These are phyloP conservation scores for Sinella curviseta DNA, from an alignment of 1,140 invertebrate genomes.

Conservation along the genomic window DNA sequence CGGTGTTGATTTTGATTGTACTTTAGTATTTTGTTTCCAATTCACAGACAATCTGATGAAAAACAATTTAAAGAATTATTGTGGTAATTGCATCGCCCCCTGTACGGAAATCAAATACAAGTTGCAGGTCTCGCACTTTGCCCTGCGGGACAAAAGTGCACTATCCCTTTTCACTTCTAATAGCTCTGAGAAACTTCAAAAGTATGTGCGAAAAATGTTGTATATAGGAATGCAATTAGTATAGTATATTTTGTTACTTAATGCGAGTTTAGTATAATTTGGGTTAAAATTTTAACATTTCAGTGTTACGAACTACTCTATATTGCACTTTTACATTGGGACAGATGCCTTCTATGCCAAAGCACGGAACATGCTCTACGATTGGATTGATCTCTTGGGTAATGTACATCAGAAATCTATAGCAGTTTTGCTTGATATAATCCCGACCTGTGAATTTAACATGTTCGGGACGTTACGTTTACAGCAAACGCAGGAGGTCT, in stretches of 20 bases:
- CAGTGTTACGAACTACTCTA: neutral
- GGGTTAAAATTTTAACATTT: neutral
- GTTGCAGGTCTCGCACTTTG: neutral
- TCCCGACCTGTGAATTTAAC: no score
- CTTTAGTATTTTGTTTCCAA: no score
- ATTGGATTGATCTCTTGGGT: neutral
- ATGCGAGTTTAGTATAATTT: no score
- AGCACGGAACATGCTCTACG: neutral
- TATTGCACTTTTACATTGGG: neutral
- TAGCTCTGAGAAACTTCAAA: no score
- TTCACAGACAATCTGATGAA: neutral
- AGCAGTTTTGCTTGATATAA: neutral
- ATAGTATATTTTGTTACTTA: no score
- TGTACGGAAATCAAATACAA: slow-evolving; percentile 42
- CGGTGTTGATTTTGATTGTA: no score
- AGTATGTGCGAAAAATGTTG: no score
- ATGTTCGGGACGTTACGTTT: neutral
- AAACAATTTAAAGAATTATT: neutral
- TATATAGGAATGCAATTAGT: no score
- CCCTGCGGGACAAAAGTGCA: neutral
- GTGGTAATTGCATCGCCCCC: slow-evolving; percentile 27
- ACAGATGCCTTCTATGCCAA: neutral
- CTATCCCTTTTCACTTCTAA: neutral
- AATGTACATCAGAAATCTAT: neutral
- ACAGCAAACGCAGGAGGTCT: slow-evolving; percentile 74